These are phyloP conservation scores for Pollicipes pollicipes DNA, from an alignment of 1,140 invertebrate species.

Conservation along the genomic window DNA sequence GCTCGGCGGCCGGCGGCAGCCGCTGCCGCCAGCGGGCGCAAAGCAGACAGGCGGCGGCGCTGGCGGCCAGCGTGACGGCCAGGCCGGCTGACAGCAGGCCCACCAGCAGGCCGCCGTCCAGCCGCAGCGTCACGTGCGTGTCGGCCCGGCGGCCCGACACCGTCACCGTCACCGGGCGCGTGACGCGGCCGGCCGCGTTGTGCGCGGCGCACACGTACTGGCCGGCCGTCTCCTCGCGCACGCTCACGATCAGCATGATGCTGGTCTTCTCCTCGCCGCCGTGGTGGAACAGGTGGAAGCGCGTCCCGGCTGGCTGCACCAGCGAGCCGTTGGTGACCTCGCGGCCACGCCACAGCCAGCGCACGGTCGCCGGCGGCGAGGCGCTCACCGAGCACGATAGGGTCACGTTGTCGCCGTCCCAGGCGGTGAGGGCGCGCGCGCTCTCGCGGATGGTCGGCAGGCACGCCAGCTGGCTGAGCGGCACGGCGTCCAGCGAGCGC, in stretches of 20 bases:
- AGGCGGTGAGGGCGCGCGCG: constrained; percentile 18
- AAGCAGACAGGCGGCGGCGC: not conserved
- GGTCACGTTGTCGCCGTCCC: constrained; percentile 48
- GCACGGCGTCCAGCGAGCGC: constrained; percentile 50
- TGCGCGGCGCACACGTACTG: not conserved
- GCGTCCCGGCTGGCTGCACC: not conserved
- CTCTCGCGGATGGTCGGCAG: constrained; percentile 31
- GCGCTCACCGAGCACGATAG: constrained; percentile 49
- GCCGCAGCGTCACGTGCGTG: not conserved
- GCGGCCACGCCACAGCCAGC: constrained; percentile 33
- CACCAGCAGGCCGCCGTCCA: not conserved
- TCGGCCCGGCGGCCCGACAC: not conserved
- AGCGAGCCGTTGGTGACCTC: constrained; percentile 28
- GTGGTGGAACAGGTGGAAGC: not conserved
- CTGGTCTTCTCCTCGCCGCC: not conserved
- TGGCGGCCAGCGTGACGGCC: not conserved
- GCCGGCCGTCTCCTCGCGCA: not conserved
- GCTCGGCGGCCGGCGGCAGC: not conserved
- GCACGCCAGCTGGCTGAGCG: constrained; percentile 61
- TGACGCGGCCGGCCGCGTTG: not conserved
- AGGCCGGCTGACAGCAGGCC: not conserved
- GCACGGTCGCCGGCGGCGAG: constrained; percentile 43
- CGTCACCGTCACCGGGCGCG: not conserved
- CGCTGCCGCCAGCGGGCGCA: not conserved
- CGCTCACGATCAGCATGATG: not conserved